A percentile compares a stretch with the other conserved stretches of the same genome.
These are phyloP conservation scores for Melipona bicolor DNA, from an alignment of 2,888 invertebrate species.

Conservation along the genomic window DNA sequence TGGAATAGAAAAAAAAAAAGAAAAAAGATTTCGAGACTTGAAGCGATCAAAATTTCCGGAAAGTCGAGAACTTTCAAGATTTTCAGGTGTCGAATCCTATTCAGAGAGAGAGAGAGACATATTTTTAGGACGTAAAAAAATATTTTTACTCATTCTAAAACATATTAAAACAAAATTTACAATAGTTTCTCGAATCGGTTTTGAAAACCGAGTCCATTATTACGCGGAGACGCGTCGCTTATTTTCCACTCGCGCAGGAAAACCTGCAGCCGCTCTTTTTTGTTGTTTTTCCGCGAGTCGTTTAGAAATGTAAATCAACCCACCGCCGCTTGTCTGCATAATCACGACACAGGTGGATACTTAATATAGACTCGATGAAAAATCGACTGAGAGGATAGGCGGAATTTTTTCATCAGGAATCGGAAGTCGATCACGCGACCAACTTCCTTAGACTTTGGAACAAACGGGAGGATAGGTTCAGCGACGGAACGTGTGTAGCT, in stretches of 20 bases:
- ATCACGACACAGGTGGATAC: not conserved
- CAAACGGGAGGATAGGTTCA: not conserved
- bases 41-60: too few relatives aligned
- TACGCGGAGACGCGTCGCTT: constrained; percentile 35
- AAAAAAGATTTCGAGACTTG: not conserved
- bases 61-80: too few relatives aligned
- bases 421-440: not conserved
- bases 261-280: not conserved
- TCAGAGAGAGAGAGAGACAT: too few relatives aligned
- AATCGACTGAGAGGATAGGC: too few relatives aligned
- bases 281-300: not conserved
- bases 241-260: constrained; percentile 33
- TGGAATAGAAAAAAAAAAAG: not conserved
- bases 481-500: not conserved
- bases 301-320: constrained; percentile 44
- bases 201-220: too few relatives aligned
- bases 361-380: constrained; percentile 18
- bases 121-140: too few relatives aligned
- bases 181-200: too few relatives aligned
- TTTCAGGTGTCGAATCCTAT: too few relatives aligned
- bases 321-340: constrained; percentile 18
- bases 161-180: too few relatives aligned
- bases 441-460: too few relatives aligned
- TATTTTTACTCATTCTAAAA: too few relatives aligned
- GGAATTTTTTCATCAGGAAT: not conserved